Base-by-base conservation (phyloP, 2,797 vertebrate genomes). In the Semaprochilodus insignis region DNA sequence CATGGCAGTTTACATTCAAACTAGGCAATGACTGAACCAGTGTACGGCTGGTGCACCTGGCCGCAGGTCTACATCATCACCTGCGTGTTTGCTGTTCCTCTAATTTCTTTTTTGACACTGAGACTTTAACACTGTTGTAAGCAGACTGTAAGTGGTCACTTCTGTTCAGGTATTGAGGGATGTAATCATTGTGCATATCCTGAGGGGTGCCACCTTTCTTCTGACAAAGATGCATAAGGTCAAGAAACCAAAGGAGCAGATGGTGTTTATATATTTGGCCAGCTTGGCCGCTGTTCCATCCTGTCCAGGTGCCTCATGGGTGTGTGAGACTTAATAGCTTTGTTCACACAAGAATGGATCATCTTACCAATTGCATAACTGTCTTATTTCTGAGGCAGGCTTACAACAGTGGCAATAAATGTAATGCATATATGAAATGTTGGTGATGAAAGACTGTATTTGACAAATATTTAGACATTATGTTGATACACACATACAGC, bases 151-250 rank as follows among this genome's bases (percentile, higher is more conserved):
- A 7, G 59, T 23, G 6, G 59, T 60, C 62, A 27, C 60, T 31
- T 63, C 62, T 63, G 62, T 63, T 0, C 14, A 2, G 27, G 27
- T 16, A 6, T 11, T 13, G 3, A 63, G 62, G 3, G 25, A 31
- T 27, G 27, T 15, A 63, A 63, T 63, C 62, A 27, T 21, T 63
- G 62, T 63, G 62, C 62, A 11, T 63, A 63, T 63, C 62, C 62
- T 63, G 25, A 31, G 62, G 62, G 62, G 6, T 31, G 27, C 25
- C 27, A 4, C 14, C 11, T 27, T 63, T 16, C 4, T 63, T 63
- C 62, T 21, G 31, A 27, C 23, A 63, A 63, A 63, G 23, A 63
- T 2, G 25, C 23, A 63, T 63, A 16, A 69, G 36, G 19, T 69
- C 19, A 44, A 40, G 66, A 19, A 69, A 34, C 6, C 44, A 34